These are phyloP conservation scores for Sterrhoptilus dennistouni DNA, from an alignment of 2,113 vertebrate genomes.

Conservation along the genomic window DNA sequence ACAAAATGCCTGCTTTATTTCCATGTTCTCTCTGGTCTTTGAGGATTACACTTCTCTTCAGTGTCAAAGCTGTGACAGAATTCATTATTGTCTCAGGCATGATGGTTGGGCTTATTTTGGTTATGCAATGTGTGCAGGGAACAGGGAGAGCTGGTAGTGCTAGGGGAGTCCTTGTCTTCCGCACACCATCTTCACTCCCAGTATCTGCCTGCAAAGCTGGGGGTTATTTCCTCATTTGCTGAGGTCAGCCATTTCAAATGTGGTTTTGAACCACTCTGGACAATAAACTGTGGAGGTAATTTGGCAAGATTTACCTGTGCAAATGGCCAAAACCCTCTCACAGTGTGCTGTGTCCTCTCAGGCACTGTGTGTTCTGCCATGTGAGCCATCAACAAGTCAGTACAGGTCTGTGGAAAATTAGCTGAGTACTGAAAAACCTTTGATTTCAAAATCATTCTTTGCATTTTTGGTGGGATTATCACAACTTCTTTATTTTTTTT, in stretches of 20 bases:
- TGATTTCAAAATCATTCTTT: neutral
- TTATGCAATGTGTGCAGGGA: neutral
- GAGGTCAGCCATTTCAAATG: neutral
- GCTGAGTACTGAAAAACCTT: neutral
- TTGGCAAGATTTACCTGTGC: neutral
- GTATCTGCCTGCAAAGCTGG: neutral
- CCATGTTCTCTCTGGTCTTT: neutral
- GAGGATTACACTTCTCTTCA: neutral
- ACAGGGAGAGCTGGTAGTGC: neutral
- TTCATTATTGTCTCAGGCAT: constrained; percentile 17
- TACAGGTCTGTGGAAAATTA: neutral
- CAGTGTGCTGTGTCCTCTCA: neutral
- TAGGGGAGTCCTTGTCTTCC: neutral
- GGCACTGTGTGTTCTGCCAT: neutral
- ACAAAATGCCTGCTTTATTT: neutral
- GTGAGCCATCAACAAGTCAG: neutral
- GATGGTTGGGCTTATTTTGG: constrained; percentile 19
- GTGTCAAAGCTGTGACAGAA: constrained; percentile 24
- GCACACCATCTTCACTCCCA: fast-evolving
- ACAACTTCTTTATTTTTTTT: neutral
- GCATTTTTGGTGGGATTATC: constrained; percentile 23
- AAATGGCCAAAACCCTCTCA: neutral
- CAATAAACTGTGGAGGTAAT: neutral
- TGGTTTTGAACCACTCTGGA: neutral
- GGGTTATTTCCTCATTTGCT: neutral